Conservation (phyloP, 2,797 vertebrate genomes). For the Coreius guichenoti region DNA sequence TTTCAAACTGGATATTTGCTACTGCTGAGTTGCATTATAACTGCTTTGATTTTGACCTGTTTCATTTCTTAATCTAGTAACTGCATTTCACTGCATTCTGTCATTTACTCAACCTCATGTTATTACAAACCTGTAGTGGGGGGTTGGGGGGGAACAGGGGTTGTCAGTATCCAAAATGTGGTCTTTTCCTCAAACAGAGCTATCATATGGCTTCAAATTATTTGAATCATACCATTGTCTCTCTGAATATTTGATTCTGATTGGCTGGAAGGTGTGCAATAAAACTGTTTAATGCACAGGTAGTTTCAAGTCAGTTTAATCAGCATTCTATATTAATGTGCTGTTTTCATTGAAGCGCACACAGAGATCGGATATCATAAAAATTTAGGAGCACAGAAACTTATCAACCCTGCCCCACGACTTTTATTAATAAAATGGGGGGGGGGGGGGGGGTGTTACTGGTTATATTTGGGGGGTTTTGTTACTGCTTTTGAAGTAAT, state of each 20-base stretch:
- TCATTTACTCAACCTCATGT: not conserved
- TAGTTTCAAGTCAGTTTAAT: not conserved
- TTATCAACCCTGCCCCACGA: no score
- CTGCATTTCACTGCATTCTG: not conserved
- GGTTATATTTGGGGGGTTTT: no score
- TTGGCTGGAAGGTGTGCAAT: not conserved
- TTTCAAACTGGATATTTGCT: slow-evolving; percentile 41
- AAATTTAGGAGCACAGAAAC: no score
- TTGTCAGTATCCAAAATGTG: not conserved
- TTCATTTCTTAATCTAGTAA: not conserved
- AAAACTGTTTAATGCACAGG: not conserved
- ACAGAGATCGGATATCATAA: not conserved
- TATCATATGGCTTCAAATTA: not conserved
- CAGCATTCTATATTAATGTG: not conserved
- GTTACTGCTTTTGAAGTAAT: no score
- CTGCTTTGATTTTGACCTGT: slow-evolving; percentile 14
- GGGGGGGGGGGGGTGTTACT: no score
- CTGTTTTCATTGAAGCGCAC: not conserved
- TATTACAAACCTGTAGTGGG: not conserved
- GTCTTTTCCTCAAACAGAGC: not conserved
- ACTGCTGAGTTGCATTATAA: slow-evolving; percentile 31
- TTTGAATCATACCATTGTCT: not conserved
- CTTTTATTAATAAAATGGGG: no score
- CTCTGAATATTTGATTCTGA: not conserved
- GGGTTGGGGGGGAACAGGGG: no score